phyloP scores from a whole-genome alignment of 2,113 vertebrate species.

The Hyperopisus bebe region DNA sequence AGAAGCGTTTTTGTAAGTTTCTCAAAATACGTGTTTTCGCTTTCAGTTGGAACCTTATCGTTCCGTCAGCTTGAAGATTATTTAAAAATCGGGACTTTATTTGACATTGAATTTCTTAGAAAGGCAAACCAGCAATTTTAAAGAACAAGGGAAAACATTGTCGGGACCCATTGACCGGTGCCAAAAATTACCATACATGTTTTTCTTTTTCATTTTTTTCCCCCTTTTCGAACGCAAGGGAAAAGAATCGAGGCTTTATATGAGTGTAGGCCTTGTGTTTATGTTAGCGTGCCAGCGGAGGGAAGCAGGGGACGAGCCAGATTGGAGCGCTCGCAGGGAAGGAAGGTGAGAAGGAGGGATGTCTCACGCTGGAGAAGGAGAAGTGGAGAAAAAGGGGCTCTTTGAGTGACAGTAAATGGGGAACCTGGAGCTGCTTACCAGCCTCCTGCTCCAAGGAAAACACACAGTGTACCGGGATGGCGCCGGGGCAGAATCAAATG shows the following conservation, averaged over 20 bases:
- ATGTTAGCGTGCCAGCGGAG: slow-evolving; percentile 22
- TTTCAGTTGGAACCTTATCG: slow-evolving; percentile 2
- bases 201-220: slow-evolving; percentile 31
- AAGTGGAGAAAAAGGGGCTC: background rate
- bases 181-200: slow-evolving; percentile 36
- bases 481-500: slow-evolving; percentile 25
- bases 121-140: slow-evolving; percentile 29
- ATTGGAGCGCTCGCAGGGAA: slow-evolving; percentile 3
- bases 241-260: slow-evolving; percentile 34
- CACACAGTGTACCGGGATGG: slow-evolving; percentile 22
- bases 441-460: slow-evolving; percentile 31
- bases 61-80: background rate
- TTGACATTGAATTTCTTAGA: slow-evolving; percentile 24
- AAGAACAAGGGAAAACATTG: slow-evolving; percentile 35
- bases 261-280: slow-evolving; percentile 29
- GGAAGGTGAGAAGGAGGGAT: slow-evolving; percentile 24
- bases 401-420: slow-evolving; percentile 30
- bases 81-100: slow-evolving; percentile 21
- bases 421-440: slow-evolving; percentile 25
- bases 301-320: slow-evolving; percentile 11
- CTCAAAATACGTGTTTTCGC: slow-evolving; percentile 6
- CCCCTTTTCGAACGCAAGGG: slow-evolving; percentile 15
- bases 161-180: slow-evolving; percentile 16
- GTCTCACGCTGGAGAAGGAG: background rate
- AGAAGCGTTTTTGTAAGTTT: background rate